Evolutionary conservation across 2,888 invertebrate species (phyloP).

Genomic region (Hyalella azteca): DNA sequence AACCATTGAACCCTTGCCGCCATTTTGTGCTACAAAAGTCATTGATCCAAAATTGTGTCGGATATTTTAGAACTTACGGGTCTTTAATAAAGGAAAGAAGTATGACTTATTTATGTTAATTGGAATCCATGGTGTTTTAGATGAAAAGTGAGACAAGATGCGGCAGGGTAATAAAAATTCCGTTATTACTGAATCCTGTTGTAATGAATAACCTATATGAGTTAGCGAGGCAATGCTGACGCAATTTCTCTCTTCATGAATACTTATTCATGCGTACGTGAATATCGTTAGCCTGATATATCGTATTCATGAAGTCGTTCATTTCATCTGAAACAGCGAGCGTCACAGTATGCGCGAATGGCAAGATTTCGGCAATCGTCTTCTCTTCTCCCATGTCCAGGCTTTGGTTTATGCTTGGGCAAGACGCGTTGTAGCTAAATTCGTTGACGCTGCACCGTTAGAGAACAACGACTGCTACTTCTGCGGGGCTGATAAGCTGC

Average conservation of each 20-base stretch:
- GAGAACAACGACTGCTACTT: slow-evolving; percentile 8
- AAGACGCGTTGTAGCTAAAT: neutral
- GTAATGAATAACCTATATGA: slow-evolving; percentile 24
- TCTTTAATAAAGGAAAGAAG: no score
- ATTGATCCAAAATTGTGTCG: neutral
- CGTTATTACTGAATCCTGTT: neutral
- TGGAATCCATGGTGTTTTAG: neutral
- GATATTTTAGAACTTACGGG: neutral
- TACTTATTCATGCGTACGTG: slow-evolving; percentile 9
- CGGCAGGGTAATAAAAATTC: neutral
- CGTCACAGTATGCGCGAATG: neutral
- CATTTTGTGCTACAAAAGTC: no score
- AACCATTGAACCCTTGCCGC: no score
- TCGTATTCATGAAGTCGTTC: slow-evolving; percentile 23
- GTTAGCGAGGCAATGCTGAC: neutral
- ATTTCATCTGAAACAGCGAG: neutral
- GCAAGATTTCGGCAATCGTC: neutral
- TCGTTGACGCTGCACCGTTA: neutral
- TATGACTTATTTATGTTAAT: no score
- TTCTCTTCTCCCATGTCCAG: neutral
- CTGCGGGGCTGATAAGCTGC: no score
- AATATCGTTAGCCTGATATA: slow-evolving; percentile 15
- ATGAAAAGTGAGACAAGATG: neutral
- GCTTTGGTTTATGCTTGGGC: neutral
- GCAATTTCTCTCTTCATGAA: slow-evolving; percentile 3